phyloP scores from a whole-genome alignment of 2,113 vertebrate genomes.

The Microtus ochrogaster region DNA sequence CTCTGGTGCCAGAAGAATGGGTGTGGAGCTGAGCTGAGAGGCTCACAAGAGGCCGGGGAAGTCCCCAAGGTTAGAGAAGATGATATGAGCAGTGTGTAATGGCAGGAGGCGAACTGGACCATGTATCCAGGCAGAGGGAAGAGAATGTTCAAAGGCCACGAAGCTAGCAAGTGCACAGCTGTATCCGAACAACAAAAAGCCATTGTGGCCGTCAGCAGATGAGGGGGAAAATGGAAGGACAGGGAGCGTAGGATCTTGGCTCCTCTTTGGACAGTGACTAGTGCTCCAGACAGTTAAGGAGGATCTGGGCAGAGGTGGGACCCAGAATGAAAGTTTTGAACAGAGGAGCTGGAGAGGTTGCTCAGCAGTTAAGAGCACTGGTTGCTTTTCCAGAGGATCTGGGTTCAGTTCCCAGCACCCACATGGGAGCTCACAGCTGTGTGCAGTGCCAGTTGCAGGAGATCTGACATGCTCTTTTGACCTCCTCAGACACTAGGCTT shows the following conservation, averaged over 20 bases:
- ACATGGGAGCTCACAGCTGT: not conserved
- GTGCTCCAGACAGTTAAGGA: not conserved
- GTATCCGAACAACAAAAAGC: not conserved
- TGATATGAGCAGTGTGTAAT: not conserved
- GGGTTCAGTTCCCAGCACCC: not conserved
- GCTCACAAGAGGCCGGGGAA: not conserved
- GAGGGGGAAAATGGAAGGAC: not conserved
- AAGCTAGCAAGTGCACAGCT: not conserved
- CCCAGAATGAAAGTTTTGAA: not conserved
- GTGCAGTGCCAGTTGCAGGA: not conserved
- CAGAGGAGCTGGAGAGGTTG: not conserved
- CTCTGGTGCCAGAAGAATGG: not conserved
- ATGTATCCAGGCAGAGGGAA: not conserved
- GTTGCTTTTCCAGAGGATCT: not conserved
- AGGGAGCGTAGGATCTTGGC: not conserved
- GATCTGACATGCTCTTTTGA: not conserved
- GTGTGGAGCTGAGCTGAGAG: not conserved
- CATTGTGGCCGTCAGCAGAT: not conserved
- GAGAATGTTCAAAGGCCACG: not conserved
- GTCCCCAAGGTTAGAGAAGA: not conserved
- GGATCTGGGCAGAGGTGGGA: not conserved
- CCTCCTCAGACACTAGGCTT: not conserved
- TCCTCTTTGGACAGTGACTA: not conserved
- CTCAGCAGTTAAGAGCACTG: not conserved
- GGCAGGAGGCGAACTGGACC: not conserved